phyloP scores from a whole-genome alignment of 2,797 vertebrate genomes.

The Gambusia yucatana region DNA sequence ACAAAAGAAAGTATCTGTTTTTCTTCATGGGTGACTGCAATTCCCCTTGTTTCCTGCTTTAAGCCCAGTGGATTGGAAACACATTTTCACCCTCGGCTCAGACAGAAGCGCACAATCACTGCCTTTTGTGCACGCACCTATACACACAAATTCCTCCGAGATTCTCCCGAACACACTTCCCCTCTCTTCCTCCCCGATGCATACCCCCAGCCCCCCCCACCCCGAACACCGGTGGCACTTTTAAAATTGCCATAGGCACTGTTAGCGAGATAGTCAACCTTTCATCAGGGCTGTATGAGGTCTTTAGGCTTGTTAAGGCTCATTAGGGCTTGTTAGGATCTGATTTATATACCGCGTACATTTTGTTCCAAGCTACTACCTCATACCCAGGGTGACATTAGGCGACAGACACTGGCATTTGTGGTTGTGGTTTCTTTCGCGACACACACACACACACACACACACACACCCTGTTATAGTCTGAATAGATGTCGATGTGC shows the following conservation, averaged over 20 bases:
- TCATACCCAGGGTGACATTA: constrained; percentile 54
- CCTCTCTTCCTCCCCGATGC: constrained; percentile 6
- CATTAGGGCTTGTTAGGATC: constrained; percentile 48
- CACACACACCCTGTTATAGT: not conserved
- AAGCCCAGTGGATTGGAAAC: constrained; percentile 60
- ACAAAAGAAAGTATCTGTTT: constrained; percentile 35
- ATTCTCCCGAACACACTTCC: constrained; percentile 10
- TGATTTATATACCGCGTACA: constrained; percentile 63
- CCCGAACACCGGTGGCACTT: constrained; percentile 47
- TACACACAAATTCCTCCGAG: constrained; percentile 14
- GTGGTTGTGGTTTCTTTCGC: constrained; percentile 10
- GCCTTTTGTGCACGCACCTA: not conserved
- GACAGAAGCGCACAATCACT: constrained; percentile 13
- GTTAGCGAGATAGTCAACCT: constrained; percentile 59
- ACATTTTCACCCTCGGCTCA: constrained; percentile 55
- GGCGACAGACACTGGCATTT: constrained; percentile 60
- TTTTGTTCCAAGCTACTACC: constrained; percentile 35
- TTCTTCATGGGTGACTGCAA: constrained; percentile 58
- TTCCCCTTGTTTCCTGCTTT: constrained; percentile 58
- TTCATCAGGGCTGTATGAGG: constrained; percentile 59
- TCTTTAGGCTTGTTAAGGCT: constrained; percentile 59
- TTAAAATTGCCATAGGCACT: constrained; percentile 48
- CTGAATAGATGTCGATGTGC: constrained; percentile 16
- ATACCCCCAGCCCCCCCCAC: not conserved
- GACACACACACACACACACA: constrained; percentile 1